Percentiles rank a stretch among this genome's conserved stretches.
Conservation (phyloP, 2,113 vertebrate genomes). For the Labrus mixtus region DNA sequence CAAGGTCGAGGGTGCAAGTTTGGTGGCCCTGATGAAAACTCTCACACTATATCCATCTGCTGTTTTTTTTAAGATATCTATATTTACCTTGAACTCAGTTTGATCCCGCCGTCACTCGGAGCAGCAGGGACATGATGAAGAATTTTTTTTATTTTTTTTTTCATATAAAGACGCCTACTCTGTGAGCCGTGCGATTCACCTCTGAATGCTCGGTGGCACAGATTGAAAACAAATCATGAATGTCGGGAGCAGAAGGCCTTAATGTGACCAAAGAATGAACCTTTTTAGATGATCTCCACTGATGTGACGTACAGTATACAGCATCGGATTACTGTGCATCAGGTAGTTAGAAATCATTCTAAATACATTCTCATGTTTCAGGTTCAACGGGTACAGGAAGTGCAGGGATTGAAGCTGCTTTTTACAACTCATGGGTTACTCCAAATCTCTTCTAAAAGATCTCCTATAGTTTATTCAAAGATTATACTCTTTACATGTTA, state of each 20-base stretch:
- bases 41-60: conserved; percentile 9
- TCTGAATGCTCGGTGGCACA: background rate
- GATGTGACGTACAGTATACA: no score
- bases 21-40: conserved; percentile 3
- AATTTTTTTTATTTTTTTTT: background rate
- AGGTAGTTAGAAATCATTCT: background rate
- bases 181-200: background rate
- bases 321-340: background rate
- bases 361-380: background rate
- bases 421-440: no score
- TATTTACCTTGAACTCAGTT: background rate
- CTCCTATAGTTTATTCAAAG: no score
- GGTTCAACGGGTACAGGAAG: background rate
- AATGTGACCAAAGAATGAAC: background rate
- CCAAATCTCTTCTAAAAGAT: no score
- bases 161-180: conserved; percentile 39
- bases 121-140: background rate
- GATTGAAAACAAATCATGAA: background rate
- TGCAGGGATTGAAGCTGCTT: background rate
- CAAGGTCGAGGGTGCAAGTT: background rate
- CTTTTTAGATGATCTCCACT: background rate
- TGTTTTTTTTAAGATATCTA: background rate
- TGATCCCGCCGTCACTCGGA: conserved; percentile 1
- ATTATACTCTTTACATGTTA: no score
- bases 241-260: conserved; percentile 9